These are phyloP conservation scores for Emydoidea blandingii DNA, from an alignment of 2,797 vertebrate genomes.

Conservation along the genomic window DNA sequence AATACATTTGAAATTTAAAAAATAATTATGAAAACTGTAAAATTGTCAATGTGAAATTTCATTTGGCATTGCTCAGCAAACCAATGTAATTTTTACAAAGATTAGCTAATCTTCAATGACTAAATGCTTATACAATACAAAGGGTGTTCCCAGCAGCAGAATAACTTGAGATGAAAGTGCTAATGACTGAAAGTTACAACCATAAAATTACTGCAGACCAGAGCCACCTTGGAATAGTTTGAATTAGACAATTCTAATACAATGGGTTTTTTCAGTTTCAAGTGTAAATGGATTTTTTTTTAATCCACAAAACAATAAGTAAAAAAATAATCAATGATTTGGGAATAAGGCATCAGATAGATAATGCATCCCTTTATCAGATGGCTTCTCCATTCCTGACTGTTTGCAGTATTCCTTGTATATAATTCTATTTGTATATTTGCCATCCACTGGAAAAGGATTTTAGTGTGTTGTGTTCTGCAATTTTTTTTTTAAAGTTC, in stretches of 20 bases:
- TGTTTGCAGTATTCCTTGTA: background rate
- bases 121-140: background rate
- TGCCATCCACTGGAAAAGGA: background rate
- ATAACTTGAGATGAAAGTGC: background rate
- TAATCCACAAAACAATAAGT: background rate
- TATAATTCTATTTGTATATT: background rate
- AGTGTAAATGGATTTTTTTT: conserved; percentile 4
- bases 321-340: background rate
- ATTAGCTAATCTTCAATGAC: background rate
- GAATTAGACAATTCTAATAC: background rate
- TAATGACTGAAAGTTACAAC: background rate
- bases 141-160: background rate
- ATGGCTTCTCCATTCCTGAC: background rate
- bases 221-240: background rate
- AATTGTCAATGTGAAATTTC: background rate
- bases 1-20: background rate
- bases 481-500: background rate
- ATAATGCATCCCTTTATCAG: background rate
- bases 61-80: background rate
- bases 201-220: background rate
- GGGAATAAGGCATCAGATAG: background rate
- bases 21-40: background rate
- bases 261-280: background rate
- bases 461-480: background rate
- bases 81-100: fast-evolving